A percentile compares a stretch with the other conserved stretches of the same genome.
Conservation (phyloP, 2,797 vertebrate genomes). For the Corythornis leucogaster region DNA sequence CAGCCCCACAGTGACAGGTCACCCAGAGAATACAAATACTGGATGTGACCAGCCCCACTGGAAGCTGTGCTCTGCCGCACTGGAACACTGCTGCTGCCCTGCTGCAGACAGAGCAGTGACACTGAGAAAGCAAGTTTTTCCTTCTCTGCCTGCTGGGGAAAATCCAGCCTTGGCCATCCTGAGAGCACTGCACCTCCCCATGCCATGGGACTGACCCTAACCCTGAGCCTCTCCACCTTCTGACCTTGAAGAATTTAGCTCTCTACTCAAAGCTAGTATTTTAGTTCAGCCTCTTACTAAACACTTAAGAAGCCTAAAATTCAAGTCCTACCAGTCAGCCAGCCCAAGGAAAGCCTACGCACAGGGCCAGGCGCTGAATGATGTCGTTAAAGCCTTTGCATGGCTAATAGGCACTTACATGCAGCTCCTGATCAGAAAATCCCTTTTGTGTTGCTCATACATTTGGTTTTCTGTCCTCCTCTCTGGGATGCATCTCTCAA, state of each 20-base stretch:
- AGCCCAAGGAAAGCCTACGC: not conserved
- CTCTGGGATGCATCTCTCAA: not conserved
- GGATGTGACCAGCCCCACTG: rapidly evolving
- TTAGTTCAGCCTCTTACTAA: conserved; percentile 47
- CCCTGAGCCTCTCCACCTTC: not conserved
- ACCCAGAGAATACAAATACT: not conserved
- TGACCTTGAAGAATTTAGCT: conserved; percentile 40
- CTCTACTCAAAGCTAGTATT: not conserved
- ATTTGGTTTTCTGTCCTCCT: not conserved
- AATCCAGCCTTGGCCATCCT: not conserved
- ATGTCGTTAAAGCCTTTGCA: not conserved
- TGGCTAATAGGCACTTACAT: not conserved
- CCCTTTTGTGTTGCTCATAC: not conserved
- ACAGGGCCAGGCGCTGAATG: not conserved
- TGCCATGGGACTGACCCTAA: not conserved
- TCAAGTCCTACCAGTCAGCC: conserved; percentile 22
- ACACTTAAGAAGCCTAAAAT: conserved; percentile 53
- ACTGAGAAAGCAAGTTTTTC: too few relatives aligned
- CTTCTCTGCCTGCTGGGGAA: rapidly evolving
- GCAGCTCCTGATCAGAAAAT: not conserved
- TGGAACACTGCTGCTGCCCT: not conserved
- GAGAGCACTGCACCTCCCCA: rapidly evolving
- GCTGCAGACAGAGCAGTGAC: not conserved
- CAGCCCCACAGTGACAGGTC: not conserved
- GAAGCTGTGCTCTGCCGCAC: not conserved